A percentile compares a stretch with the other conserved stretches of the same genome.
These are phyloP conservation scores for Cygnus olor DNA, from an alignment of 2,797 vertebrate genomes.

Conservation along the genomic window DNA sequence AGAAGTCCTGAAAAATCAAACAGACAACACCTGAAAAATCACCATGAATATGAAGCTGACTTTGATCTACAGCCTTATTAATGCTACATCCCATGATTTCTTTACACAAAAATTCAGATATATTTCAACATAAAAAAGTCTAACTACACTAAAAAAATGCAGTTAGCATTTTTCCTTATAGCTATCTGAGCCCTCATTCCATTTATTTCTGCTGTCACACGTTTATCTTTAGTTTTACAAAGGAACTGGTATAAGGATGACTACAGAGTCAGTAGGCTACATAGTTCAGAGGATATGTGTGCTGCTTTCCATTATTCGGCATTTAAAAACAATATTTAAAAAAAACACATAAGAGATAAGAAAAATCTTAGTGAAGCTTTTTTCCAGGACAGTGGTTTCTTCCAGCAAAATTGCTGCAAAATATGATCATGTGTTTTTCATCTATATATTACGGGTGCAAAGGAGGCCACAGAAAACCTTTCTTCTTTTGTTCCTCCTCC, in stretches of 20 bases:
- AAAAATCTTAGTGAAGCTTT: neutral
- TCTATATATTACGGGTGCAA: neutral
- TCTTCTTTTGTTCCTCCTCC: neutral
- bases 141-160: neutral
- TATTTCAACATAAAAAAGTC: neutral
- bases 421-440: neutral
- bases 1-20: neutral
- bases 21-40: neutral
- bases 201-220: neutral
- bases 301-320: neutral
- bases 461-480: neutral
- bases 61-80: neutral
- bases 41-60: neutral
- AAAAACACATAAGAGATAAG: neutral
- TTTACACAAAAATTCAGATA: neutral
- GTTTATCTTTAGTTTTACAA: neutral
- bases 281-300: neutral
- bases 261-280: neutral
- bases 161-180: accelerated
- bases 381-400: neutral
- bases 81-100: neutral
- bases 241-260: neutral
- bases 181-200: neutral
- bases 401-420: neutral
- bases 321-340: neutral